Evolutionary conservation across 35 echinoderm and acorn worm genomes (phyloP).

Genomic region (Heliocidaris erythrogramma): DNA sequence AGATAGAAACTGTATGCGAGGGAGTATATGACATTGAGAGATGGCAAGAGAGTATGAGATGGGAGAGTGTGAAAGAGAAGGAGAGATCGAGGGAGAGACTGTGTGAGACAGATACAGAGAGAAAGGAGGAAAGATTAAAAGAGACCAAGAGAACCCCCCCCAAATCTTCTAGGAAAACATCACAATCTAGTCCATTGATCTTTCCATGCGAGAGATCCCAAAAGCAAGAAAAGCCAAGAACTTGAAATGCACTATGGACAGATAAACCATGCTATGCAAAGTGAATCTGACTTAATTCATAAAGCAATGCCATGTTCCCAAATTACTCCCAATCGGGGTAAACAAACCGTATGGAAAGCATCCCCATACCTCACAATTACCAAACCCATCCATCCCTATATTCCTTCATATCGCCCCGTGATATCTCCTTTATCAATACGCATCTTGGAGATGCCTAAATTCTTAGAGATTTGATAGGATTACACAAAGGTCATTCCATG

Average conservation of each 20-base stretch:
- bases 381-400: neutral
- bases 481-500: neutral
- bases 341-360: neutral
- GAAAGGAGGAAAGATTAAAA: neutral
- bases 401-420: neutral
- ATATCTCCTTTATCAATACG: neutral
- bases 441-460: neutral
- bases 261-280: neutral
- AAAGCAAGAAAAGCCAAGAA: neutral
- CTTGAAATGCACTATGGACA: neutral
- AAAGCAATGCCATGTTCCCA: neutral
- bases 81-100: neutral
- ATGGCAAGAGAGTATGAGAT: too few relatives aligned
- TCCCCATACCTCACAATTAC: slow-evolving; percentile 35
- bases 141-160: neutral
- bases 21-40: too few relatives aligned
- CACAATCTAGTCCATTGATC: neutral
- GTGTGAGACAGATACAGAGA: neutral
- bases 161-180: too few relatives aligned
- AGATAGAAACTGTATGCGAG: too few relatives aligned
- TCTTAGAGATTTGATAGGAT: neutral
- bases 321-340: neutral
- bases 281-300: slow-evolving; percentile 23
- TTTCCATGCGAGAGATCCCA: neutral
- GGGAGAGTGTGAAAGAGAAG: neutral